Evolutionary conservation across 2,888 invertebrate species (phyloP), one percentile per base, ranked within the genome.

Genomic region (Cremastinae sp.): DNA sequence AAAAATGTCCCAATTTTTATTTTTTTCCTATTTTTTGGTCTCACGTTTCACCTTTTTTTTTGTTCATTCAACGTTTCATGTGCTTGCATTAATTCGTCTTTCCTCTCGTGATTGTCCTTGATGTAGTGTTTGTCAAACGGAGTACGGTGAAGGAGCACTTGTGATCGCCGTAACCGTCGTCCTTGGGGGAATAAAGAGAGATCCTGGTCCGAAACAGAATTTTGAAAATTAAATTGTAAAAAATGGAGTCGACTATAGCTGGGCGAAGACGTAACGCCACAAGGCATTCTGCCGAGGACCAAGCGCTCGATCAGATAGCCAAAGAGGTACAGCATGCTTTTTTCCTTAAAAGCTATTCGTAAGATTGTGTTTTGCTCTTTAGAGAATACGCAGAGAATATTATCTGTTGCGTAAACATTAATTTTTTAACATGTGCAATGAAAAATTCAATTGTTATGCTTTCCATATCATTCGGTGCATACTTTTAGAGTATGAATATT

Each of bases 281-380:
- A 81, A 95, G 97, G 91, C 96, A 97, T 85, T 95, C 96, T 62
- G 98, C 97, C n/a, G 98, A 98, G 91, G 98, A 98, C 91, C 97
- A 98, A 90, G 98, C 98, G 59, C 93, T 98, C 73, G 98, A 98
- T 91, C 96, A 97, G 91, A 98, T 98, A 83, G 98, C 98, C 64
- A 96, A 96, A 93, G 98, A 98, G 96, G 98, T 98, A 92, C 91
- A 91, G 73, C 65, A 78, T 70, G 75, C 49, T 76, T 49, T 55
- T 58, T 75, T 49, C 16, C 20, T 49, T 74, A 51, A 70, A 28
- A 49, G 45, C 53, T 62, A 14, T 22, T n/a, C 20, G 16, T 45
- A 12, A 18, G n/a, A n/a, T n/a, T 18, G 5, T 37, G n/a, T 49
- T 47, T 53, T 20, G n/a, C n/a, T n/a, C n/a, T n/a, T n/a, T n/a